A percentile compares a stretch with the other conserved stretches of the same genome.
These are phyloP conservation scores for Lophotriccus pileatus DNA, from an alignment of 2,797 vertebrate species.

Conservation along the genomic window DNA sequence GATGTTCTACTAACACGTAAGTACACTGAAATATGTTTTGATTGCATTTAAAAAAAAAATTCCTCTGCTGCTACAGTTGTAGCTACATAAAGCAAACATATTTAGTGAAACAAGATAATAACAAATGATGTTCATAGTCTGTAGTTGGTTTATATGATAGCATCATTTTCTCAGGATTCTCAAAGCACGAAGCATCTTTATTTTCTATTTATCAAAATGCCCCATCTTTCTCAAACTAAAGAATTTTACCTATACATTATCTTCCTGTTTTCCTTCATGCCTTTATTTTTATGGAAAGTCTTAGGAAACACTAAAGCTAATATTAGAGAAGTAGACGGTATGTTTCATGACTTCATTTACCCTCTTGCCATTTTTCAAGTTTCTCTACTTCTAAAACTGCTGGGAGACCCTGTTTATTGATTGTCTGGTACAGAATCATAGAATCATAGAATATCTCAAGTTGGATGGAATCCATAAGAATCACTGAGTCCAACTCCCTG, in stretches of 20 bases:
- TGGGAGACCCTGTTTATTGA: neutral
- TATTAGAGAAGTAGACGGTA: neutral
- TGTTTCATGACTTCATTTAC: neutral
- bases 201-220: neutral
- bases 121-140: neutral
- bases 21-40: neutral
- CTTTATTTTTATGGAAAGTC: neutral
- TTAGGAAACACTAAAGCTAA: neutral
- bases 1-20: neutral
- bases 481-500: neutral
- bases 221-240: neutral
- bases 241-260: neutral
- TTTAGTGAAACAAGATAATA: neutral
- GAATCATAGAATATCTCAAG: neutral
- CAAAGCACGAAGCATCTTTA: neutral
- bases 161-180: neutral
- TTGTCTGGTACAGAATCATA: neutral
- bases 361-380: neutral
- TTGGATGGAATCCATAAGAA: neutral
- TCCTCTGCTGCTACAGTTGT: neutral
- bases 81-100: neutral
- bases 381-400: neutral
- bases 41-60: neutral
- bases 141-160: neutral
- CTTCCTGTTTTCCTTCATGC: neutral